These are phyloP conservation scores for Heliconius hortense DNA, from an alignment of 2,888 invertebrate species.

Conservation along the genomic window DNA sequence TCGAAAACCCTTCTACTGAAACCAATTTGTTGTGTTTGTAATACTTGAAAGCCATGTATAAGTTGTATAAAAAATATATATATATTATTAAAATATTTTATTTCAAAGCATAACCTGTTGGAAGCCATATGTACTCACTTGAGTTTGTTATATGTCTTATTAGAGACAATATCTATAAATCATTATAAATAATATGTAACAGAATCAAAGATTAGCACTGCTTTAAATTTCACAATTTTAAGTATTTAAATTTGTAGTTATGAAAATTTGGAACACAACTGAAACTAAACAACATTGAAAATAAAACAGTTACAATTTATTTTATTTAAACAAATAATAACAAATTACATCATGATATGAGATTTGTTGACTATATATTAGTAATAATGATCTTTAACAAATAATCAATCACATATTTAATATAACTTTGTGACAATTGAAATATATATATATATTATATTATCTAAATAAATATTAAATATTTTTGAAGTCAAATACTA, in stretches of 20 bases:
- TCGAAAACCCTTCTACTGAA: slow-evolving; percentile 87
- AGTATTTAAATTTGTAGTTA: slow-evolving; percentile 2
- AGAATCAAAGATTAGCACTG: slow-evolving; percentile 7
- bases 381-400: background rate
- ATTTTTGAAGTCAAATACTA: background rate
- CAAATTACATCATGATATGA: background rate
- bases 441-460: background rate
- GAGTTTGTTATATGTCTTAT: slow-evolving; percentile 1
- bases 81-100: slow-evolving; percentile 1
- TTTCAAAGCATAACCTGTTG: slow-evolving; percentile 12
- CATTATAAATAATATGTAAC: slow-evolving; percentile 16
- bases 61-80: background rate
- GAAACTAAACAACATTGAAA: slow-evolving; percentile 19
- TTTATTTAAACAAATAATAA: background rate
- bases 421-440: background rate
- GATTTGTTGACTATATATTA: background rate
- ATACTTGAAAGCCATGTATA: background rate
- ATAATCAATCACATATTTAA: background rate
- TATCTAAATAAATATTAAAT: background rate
- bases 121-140: slow-evolving; percentile 22
- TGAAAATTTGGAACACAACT: slow-evolving; percentile 21
- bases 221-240: slow-evolving; percentile 6
- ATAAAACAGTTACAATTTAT: slow-evolving; percentile 1
- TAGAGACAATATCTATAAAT: slow-evolving; percentile 13
- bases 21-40: slow-evolving; percentile 27